These are phyloP conservation scores for Syrmaticus mikado DNA, from an alignment of 2,113 vertebrate species.

Conservation along the genomic window DNA sequence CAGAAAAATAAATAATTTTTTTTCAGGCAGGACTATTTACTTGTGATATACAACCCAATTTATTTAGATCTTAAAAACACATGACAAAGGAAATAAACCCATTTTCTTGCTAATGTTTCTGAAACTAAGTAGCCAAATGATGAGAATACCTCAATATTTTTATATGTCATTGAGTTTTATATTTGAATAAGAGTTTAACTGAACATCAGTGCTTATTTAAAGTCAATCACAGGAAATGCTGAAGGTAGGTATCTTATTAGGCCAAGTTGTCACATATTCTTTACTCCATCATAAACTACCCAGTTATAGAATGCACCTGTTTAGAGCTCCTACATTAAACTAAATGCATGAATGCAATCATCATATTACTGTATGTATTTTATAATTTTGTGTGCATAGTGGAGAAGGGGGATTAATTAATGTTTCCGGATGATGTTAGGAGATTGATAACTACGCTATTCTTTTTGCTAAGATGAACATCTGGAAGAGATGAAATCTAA, in stretches of 20 bases:
- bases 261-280: not conserved
- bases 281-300: not conserved
- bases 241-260: not conserved
- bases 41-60: rapidly evolving
- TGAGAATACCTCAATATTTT: not conserved
- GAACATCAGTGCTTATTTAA: not conserved
- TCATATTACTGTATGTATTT: not conserved
- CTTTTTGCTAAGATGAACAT: not conserved
- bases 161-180: not conserved
- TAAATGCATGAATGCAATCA: not conserved
- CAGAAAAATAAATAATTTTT: not conserved
- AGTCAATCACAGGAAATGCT: not conserved
- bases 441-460: not conserved
- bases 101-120: not conserved
- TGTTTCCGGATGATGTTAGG: not conserved
- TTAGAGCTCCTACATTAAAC: not conserved
- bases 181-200: not conserved
- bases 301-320: not conserved
- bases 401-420: not conserved
- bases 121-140: not conserved
- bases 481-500: not conserved
- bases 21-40: not conserved
- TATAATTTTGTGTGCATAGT: not conserved
- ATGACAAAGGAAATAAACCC: not conserved
- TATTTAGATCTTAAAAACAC: not conserved